These are phyloP conservation scores for Malaclemys terrapin DNA, from an alignment of 2,113 vertebrate species.

Conservation along the genomic window DNA sequence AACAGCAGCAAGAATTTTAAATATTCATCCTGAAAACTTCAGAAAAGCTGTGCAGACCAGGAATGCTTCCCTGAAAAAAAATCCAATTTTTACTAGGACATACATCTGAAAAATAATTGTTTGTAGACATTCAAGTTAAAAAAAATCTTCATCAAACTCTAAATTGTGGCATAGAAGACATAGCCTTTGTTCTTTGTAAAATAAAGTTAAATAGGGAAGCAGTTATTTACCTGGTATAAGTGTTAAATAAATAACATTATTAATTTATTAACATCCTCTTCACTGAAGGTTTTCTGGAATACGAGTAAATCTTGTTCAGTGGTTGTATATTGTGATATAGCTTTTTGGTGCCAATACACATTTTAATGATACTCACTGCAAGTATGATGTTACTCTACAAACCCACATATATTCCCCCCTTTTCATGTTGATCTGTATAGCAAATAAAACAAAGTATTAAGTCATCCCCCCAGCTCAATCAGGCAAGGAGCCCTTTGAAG, in stretches of 20 bases:
- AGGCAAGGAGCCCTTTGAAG: constrained; percentile 74
- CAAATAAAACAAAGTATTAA: constrained; percentile 74
- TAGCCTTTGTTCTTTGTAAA: not conserved
- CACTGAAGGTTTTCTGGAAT: not conserved
- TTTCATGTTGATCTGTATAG: constrained; percentile 67
- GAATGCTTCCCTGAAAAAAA: not conserved
- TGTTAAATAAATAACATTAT: not conserved
- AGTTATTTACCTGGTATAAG: not conserved
- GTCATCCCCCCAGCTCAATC: constrained; percentile 46
- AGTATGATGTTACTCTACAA: not conserved
- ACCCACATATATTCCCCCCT: not conserved
- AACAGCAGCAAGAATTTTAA: not conserved
- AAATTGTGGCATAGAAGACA: not conserved
- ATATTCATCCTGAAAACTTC: not conserved
- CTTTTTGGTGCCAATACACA: constrained; percentile 34
- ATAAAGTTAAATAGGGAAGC: not conserved
- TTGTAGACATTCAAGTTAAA: not conserved
- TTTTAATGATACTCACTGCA: constrained; percentile 21
- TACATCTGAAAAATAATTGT: not conserved
- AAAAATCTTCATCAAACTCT: not conserved
- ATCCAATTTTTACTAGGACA: not conserved
- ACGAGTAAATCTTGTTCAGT: not conserved
- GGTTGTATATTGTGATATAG: not conserved
- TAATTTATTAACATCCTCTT: not conserved
- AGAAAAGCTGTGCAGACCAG: not conserved